These are phyloP conservation scores for Lasius platythorax DNA, from an alignment of 2,888 invertebrate species.

Conservation along the genomic window DNA sequence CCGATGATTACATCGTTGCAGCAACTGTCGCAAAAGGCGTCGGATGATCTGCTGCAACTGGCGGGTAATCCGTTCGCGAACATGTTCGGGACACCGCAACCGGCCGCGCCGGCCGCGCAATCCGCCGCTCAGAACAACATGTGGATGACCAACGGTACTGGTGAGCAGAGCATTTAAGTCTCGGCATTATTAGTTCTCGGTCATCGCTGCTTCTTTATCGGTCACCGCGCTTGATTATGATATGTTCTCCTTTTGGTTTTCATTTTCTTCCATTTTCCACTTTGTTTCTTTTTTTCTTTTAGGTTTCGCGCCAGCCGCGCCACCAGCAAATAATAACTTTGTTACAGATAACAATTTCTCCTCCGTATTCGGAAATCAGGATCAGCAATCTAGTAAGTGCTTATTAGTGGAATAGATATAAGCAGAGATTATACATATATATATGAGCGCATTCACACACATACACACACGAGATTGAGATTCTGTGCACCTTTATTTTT, in stretches of 20 bases:
- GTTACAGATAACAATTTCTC: slow-evolving; percentile 96
- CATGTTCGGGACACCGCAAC: slow-evolving; percentile 89
- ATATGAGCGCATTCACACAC: slow-evolving; percentile 19
- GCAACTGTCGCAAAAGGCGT: slow-evolving; percentile 88
- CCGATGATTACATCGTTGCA: neutral
- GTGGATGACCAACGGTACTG: slow-evolving; percentile 88
- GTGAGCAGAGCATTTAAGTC: slow-evolving; percentile 79
- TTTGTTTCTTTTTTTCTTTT: slow-evolving; percentile 78
- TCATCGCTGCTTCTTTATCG: slow-evolving; percentile 42
- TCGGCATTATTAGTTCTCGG: slow-evolving; percentile 18
- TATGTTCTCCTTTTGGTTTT: slow-evolving; percentile 49
- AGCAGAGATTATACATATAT: neutral
- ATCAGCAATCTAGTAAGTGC: slow-evolving; percentile 83
- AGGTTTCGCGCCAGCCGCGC: slow-evolving; percentile 84
- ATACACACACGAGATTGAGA: neutral
- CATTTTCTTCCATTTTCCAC: slow-evolving; percentile 52
- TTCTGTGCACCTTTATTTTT: slow-evolving; percentile 57
- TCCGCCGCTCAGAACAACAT: slow-evolving; percentile 84
- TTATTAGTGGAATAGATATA: slow-evolving; percentile 28
- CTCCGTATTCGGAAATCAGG: slow-evolving; percentile 93
- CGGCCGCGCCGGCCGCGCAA: slow-evolving; percentile 59
- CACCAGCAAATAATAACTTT: slow-evolving; percentile 88
- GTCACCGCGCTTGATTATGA: slow-evolving; percentile 38
- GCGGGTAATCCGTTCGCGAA: slow-evolving; percentile 96
- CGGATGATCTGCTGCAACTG: slow-evolving; percentile 95